Evolutionary conservation across 2,888 invertebrate genomes (phyloP), one percentile per base, ranked within the genome.

Genomic region (Arge pagana): DNA sequence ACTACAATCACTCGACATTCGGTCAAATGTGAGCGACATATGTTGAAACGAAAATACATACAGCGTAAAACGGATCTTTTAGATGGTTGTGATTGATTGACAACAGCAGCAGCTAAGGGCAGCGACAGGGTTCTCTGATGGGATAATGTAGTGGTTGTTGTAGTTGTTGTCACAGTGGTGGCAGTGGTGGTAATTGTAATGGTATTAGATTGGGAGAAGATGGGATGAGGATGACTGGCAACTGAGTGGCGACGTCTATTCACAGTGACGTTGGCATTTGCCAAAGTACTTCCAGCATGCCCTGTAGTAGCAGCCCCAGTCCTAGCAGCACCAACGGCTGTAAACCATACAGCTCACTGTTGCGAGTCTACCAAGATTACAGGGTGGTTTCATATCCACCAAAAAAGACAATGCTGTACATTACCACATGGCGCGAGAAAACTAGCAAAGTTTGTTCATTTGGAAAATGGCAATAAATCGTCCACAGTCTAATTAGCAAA

Each of bases 121-220:
- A 86, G 84, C 67, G 87, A 87, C 71, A 86, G 80, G 58, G 87
- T 87, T 72, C 87, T 81, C 74, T 84, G 86, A 77, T 88, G 87
- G 68, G 74, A 74, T 68, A 74, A 74, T 70, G 74, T 70, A 64
- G 71, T 65, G 66, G 63, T 68, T 59, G 66, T 64, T 59, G 64
- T 68, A 59, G 66, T 68, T 51, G 60, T 60, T 50, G 62, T 64
- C 41, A 56, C 57, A 57, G 61, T 62, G 52, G 63, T 55, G 53
- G 59, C 60, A 43, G 58, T 59, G 59, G 64, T 67, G 60, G 65
- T 63, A 59, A 68, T 66, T 62, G 67, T 68, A 61, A 64, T 65
- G 66, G 70, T 68, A 71, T 57, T 59, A 68, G 71, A 68, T 69
- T 73, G 71, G 71, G 74, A 67, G 71, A 73, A 73, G 66, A 64